Evolutionary conservation across 2,888 invertebrate genomes (phyloP).

Genomic region (Brenthis hecate): DNA sequence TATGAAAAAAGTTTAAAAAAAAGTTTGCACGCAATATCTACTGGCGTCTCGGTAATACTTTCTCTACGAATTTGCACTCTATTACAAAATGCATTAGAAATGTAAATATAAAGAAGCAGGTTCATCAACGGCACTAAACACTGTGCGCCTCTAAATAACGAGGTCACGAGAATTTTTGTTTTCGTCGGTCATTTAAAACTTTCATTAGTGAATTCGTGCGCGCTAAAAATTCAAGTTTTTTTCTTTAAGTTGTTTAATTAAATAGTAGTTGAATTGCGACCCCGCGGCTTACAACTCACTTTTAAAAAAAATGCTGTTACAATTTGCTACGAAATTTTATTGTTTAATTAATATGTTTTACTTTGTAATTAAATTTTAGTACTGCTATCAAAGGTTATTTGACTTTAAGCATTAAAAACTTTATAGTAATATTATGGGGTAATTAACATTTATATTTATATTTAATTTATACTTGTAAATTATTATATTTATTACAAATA

Average conservation of each 20-base stretch:
- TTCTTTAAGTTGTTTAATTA: constrained; percentile 62
- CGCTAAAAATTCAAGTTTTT: constrained; percentile 66
- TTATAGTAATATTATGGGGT: too few species aligned
- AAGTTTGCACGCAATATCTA: constrained; percentile 49
- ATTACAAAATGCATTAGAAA: constrained; percentile 26
- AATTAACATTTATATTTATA: too few species aligned
- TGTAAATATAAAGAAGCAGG: constrained; percentile 30
- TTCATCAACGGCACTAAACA: constrained; percentile 47
- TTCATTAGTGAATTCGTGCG: constrained; percentile 77
- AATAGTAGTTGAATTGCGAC: constrained; percentile 41
- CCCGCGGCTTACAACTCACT: constrained; percentile 30
- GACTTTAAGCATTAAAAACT: too few species aligned
- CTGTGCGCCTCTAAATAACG: constrained; percentile 68
- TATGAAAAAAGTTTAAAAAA: constrained; percentile 70
- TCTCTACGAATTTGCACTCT: constrained; percentile 26
- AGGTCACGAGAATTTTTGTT: constrained; percentile 66
- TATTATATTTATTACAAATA: too few species aligned
- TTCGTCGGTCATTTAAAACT: constrained; percentile 77
- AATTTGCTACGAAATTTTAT: constrained; percentile 15
- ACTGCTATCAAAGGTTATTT: neutral
- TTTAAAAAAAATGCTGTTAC: constrained; percentile 18
- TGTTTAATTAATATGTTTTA: constrained; percentile 19
- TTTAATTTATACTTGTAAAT: too few species aligned
- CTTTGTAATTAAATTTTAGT: constrained; percentile 10
- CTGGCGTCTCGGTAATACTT: constrained; percentile 27